Percentiles rank a stretch among this genome's conserved stretches.
Conservation (phyloP, 2,113 vertebrate species). For the Cettia cetti region DNA sequence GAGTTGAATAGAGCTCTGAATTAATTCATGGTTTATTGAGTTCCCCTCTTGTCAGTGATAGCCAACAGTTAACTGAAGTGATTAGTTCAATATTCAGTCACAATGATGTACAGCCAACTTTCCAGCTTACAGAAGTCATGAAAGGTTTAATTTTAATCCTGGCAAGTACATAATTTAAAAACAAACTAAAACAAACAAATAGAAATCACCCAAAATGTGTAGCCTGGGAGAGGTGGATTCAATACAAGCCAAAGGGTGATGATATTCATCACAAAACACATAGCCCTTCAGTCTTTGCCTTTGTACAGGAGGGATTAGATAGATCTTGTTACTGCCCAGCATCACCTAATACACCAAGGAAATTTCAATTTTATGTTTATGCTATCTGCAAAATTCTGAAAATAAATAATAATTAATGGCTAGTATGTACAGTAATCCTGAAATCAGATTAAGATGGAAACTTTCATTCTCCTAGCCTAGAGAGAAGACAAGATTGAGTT, state of each 20-base stretch:
- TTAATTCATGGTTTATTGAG: constrained; percentile 62
- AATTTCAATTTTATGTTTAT: background rate
- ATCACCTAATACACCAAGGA: background rate
- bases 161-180: background rate
- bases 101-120: constrained; percentile 33
- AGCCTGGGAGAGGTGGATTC: background rate
- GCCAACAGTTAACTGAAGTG: constrained; percentile 52
- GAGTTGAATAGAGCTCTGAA: constrained; percentile 75
- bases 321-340: background rate
- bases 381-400: background rate
- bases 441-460: background rate
- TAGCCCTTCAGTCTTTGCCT: background rate
- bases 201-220: background rate
- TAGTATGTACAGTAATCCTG: background rate
- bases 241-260: background rate
- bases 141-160: background rate
- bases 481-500: background rate
- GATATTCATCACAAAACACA: background rate
- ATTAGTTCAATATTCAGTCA: constrained; percentile 67
- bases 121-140: background rate
- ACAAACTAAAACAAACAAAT: background rate
- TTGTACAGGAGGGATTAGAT: background rate
- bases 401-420: background rate
- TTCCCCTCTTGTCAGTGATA: constrained; percentile 34
- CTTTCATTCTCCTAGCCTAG: background rate